phyloP scores from a whole-genome alignment of 2,797 vertebrate genomes.

The Xenentodon cancila region DNA sequence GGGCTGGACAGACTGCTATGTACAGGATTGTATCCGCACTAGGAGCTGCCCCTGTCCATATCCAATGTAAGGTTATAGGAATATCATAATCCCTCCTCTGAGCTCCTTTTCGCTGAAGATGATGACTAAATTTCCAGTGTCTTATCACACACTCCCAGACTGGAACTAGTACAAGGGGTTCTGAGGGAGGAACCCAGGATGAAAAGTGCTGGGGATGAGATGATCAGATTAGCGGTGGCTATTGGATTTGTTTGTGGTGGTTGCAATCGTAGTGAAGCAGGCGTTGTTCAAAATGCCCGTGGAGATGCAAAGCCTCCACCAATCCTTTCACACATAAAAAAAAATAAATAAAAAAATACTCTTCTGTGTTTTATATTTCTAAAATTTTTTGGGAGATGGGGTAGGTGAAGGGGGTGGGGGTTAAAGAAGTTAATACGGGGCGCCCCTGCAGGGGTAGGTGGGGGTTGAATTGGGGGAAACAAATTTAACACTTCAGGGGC shows the following conservation, averaged over 20 bases:
- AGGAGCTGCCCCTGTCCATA: conserved; percentile 87
- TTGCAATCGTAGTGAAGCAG: conserved; percentile 93
- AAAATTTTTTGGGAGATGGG: too few relatives aligned
- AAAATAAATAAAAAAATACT: conserved; percentile 68
- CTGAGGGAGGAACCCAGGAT: conserved; percentile 91
- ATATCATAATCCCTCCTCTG: conserved; percentile 96
- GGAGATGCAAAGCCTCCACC: conserved; percentile 85
- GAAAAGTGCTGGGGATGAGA: conserved; percentile 91
- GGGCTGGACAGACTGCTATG: conserved; percentile 72
- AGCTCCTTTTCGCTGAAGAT: conserved; percentile 90
- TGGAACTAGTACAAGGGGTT: conserved; percentile 93
- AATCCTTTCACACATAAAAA: conserved; percentile 79
- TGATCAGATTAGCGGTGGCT: conserved; percentile 94
- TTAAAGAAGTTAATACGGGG: conserved; percentile 71
- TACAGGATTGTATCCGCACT: conserved; percentile 84
- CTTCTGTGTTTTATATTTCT: conserved; percentile 49
- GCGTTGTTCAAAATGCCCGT: conserved; percentile 86
- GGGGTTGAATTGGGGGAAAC: conserved; percentile 65
- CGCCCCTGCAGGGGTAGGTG: conserved; percentile 71
- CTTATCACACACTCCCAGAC: conserved; percentile 98
- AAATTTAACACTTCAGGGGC: conserved; percentile 86
- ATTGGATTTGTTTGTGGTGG: conserved; percentile 92
- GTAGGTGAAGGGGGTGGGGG: conserved; percentile 39
- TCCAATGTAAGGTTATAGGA: conserved; percentile 97
- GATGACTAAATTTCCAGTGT: conserved; percentile 99